phyloP scores from a whole-genome alignment of 1,140 invertebrate genomes.

The Heterodera carotae region DNA sequence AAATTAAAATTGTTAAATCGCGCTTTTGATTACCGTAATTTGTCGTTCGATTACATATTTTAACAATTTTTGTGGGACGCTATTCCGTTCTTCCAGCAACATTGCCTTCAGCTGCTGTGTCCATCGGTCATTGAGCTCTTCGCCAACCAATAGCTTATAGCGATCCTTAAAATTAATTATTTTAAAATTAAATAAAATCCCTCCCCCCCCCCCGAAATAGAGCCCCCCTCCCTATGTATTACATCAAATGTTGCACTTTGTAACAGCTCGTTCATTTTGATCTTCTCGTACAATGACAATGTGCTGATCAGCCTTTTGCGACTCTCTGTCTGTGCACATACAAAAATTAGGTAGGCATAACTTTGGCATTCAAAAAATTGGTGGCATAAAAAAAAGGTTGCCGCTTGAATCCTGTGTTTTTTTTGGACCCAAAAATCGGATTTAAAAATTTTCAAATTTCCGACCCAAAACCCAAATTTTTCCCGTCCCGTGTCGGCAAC shows the following conservation, averaged over 20 bases:
- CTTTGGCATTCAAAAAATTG: constrained; percentile 12
- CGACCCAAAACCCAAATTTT: too few relatives aligned
- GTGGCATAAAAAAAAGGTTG: too few relatives aligned
- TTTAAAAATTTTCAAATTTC: too few relatives aligned
- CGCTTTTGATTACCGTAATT: neutral
- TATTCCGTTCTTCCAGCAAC: neutral
- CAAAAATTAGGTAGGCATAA: neutral
- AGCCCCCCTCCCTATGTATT: too few relatives aligned
- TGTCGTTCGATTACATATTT: constrained; percentile 16
- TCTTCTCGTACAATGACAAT: constrained; percentile 25
- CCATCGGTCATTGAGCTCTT: constrained; percentile 17
- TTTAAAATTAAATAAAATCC: too few relatives aligned
- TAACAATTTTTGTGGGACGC: neutral
- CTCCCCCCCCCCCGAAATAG: too few relatives aligned
- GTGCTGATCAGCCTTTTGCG: constrained; percentile 10
- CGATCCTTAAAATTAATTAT: constrained; percentile 18
- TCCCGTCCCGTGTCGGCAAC: too few relatives aligned
- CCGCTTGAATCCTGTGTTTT: too few relatives aligned
- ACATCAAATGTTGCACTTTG: constrained; percentile 17
- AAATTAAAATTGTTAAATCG: too few relatives aligned
- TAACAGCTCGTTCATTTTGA: constrained; percentile 22
- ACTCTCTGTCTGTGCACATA: constrained; percentile 6
- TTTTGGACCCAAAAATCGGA: too few relatives aligned
- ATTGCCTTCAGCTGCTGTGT: constrained; percentile 10
- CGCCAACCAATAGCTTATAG: constrained; percentile 16